Percentiles rank a stretch among this genome's conserved stretches.
Conservation (phyloP, 1,140 invertebrate genomes). For the Temnothorax nylanderi region DNA sequence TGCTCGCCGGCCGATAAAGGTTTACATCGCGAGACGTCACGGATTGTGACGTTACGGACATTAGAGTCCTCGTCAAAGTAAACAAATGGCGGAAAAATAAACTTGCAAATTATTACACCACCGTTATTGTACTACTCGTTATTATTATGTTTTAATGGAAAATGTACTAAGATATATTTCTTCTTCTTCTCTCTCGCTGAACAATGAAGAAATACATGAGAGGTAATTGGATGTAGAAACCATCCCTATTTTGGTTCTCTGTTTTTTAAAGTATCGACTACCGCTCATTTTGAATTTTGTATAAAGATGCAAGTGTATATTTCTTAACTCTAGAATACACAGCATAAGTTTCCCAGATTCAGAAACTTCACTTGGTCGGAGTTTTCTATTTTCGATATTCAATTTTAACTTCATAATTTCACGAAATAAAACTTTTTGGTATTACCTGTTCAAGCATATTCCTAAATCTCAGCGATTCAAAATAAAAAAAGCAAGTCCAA, state of each 20-base stretch:
- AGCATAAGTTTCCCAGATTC: too few relatives aligned
- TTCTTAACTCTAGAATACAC: neutral
- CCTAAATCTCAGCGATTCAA: too few relatives aligned
- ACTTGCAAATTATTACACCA: constrained; percentile 6
- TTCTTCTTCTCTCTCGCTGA: neutral
- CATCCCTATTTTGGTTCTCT: neutral
- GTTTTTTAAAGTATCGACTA: neutral
- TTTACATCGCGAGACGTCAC: constrained; percentile 17
- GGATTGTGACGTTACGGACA: neutral
- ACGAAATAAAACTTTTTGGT: too few relatives aligned
- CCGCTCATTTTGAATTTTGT: neutral
- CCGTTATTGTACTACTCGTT: neutral
- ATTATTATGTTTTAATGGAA: neutral
- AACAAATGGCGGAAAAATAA: neutral
- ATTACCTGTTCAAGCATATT: too few relatives aligned
- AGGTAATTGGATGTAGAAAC: neutral
- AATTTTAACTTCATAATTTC: too few relatives aligned
- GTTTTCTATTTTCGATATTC: too few relatives aligned
- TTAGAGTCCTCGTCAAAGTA: neutral
- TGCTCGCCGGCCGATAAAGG: neutral
- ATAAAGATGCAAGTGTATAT: neutral
- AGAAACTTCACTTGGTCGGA: too few relatives aligned
- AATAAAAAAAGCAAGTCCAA: too few relatives aligned
- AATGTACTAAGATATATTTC: neutral
- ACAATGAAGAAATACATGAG: neutral